Evolutionary conservation across 2,888 invertebrate species (phyloP).

Genomic region (Dryocosmus kuriphilus): DNA sequence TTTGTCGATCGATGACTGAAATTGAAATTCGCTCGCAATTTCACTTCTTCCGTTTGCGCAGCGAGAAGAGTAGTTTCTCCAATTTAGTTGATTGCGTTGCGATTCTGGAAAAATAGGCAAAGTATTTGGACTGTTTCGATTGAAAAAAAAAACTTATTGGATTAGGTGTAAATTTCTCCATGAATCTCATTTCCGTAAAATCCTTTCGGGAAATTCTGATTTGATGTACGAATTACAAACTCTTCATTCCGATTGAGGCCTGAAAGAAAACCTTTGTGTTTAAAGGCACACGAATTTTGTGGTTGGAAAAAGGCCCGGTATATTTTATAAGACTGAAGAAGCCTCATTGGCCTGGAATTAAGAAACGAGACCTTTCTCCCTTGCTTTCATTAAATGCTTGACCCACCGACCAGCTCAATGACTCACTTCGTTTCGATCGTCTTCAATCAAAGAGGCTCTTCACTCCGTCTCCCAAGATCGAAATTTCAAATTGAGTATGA

Average conservation of each 20-base stretch:
- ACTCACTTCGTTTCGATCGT: slow-evolving; percentile 34
- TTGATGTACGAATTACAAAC: too few species aligned
- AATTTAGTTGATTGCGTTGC: slow-evolving; percentile 6
- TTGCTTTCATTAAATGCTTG: slow-evolving; percentile 21
- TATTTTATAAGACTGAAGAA: neutral
- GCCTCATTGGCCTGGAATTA: slow-evolving; percentile 2
- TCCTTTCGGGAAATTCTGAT: too few species aligned
- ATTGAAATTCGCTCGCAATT: slow-evolving; percentile 26
- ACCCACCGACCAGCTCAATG: slow-evolving; percentile 14
- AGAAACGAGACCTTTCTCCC: slow-evolving; percentile 1
- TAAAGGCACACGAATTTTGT: neutral
- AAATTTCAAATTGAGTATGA: slow-evolving; percentile 38
- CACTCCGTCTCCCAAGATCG: slow-evolving; percentile 44
- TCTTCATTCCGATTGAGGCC: too few species aligned
- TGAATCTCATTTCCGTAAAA: neutral
- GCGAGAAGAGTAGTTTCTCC: neutral
- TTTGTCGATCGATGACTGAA: slow-evolving; percentile 15
- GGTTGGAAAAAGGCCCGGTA: neutral
- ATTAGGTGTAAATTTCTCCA: neutral
- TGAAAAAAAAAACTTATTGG: neutral
- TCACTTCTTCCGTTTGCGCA: slow-evolving; percentile 8
- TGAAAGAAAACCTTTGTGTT: neutral
- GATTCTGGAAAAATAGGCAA: neutral
- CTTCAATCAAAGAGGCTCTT: slow-evolving; percentile 44
- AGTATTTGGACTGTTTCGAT: neutral